These are phyloP conservation scores for Cerastis rubricosa DNA, from an alignment of 2,888 invertebrate species.

Conservation along the genomic window DNA sequence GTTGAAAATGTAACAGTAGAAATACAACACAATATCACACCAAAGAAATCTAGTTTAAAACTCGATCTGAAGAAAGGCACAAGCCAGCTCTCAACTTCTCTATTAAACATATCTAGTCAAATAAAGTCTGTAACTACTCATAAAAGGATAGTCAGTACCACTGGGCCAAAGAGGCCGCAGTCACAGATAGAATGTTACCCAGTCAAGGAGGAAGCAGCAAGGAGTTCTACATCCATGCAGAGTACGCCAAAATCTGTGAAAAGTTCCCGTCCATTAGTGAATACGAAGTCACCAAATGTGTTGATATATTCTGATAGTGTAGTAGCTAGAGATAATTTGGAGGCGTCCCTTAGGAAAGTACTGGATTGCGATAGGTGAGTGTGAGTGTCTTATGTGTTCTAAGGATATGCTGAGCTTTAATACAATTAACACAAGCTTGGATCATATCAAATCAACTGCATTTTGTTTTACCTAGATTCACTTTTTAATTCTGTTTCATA, in stretches of 20 bases:
- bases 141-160: constrained; percentile 86
- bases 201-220: constrained; percentile 78
- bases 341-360: constrained; percentile 92
- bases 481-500: not conserved
- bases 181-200: constrained; percentile 77
- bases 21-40: constrained; percentile 88
- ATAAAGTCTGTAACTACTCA: constrained; percentile 89
- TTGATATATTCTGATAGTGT: constrained; percentile 95
- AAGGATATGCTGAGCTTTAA: constrained; percentile 33
- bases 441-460: constrained; percentile 41
- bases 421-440: constrained; percentile 49
- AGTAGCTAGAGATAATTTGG: constrained; percentile 94
- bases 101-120: constrained; percentile 88
- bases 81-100: constrained; percentile 84
- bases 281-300: constrained; percentile 94
- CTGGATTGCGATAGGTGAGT: constrained; percentile 93
- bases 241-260: constrained; percentile 84
- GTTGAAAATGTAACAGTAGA: constrained; percentile 88
- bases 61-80: constrained; percentile 87
- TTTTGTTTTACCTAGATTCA: not conserved
- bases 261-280: constrained; percentile 89
- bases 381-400: constrained; percentile 63
- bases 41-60: constrained; percentile 87
- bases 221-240: constrained; percentile 76
- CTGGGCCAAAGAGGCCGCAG: constrained; percentile 84